Evolutionary conservation across 2,113 vertebrate species (phyloP).

Genomic region (Python bivittatus): DNA sequence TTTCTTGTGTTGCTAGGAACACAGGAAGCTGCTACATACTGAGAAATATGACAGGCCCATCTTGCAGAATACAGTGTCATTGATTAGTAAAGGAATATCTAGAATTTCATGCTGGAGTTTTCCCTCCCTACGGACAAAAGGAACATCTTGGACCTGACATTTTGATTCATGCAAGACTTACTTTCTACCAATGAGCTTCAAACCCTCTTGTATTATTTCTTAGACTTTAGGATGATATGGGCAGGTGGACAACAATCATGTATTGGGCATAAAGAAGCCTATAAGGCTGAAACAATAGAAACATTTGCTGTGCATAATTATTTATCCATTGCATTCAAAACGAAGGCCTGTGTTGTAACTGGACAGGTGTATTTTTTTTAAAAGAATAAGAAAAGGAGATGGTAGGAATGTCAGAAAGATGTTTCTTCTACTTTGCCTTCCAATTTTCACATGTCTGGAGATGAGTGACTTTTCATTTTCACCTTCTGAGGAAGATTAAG

Average conservation of each 20-base stretch:
- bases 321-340: neutral
- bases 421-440: neutral
- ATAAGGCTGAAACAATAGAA: constrained; percentile 11
- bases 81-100: neutral
- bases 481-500: constrained; percentile 54
- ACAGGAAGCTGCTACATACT: neutral
- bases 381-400: neutral
- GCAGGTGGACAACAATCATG: neutral
- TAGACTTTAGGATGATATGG: neutral
- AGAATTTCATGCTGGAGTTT: neutral
- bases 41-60: neutral
- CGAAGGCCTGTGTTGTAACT: neutral
- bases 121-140: neutral
- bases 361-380: neutral
- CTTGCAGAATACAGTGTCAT: neutral
- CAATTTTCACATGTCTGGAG: constrained; percentile 43
- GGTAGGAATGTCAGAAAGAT: constrained; percentile 26
- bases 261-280: neutral
- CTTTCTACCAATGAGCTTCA: neutral
- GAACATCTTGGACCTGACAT: neutral
- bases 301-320: neutral
- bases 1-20: neutral
- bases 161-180: neutral
- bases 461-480: constrained; percentile 51
- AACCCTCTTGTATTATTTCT: neutral